phyloP scores from a whole-genome alignment of 1,140 invertebrate genomes.

The Philopotamus ludificatus region DNA sequence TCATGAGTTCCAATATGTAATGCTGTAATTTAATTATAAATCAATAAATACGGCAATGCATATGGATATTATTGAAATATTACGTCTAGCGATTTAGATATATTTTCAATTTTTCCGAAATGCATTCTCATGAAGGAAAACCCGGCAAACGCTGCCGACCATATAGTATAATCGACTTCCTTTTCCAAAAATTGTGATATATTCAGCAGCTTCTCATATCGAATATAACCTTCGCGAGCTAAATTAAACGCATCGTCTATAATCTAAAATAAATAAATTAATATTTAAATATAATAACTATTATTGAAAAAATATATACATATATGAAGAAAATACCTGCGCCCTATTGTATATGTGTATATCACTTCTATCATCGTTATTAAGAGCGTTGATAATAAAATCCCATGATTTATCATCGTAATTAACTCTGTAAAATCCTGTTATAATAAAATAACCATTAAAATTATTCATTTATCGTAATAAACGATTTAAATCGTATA shows the following conservation, averaged over 20 bases:
- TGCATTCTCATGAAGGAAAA: conserved; percentile 51
- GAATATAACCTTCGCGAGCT: conserved; percentile 50
- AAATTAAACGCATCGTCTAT: conserved; percentile 64
- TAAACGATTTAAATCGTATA: neutral
- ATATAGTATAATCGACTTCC: conserved; percentile 67
- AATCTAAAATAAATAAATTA: conserved; percentile 5
- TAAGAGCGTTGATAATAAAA: neutral
- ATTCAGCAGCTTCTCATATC: conserved; percentile 57
- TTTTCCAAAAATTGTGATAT: conserved; percentile 62
- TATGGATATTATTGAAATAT: too few relatives aligned
- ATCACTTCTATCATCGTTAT: neutral
- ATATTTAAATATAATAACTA: neutral
- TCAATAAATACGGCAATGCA: neutral
- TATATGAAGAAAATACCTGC: neutral
- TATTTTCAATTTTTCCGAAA: conserved; percentile 32
- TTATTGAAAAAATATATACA: neutral
- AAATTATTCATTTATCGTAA: neutral
- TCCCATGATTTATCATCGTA: conserved; percentile 6
- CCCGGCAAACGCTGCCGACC: conserved; percentile 62
- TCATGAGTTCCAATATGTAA: conserved; percentile 50
- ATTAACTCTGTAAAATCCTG: conserved; percentile 11
- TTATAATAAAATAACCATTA: neutral
- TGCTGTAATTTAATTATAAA: neutral
- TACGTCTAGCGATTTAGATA: too few relatives aligned
- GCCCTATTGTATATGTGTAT: conserved; percentile 6